Evolutionary conservation across 1,140 invertebrate species (phyloP), one percentile per base, ranked within the genome.

Genomic region (Armadillidium nasatum): DNA sequence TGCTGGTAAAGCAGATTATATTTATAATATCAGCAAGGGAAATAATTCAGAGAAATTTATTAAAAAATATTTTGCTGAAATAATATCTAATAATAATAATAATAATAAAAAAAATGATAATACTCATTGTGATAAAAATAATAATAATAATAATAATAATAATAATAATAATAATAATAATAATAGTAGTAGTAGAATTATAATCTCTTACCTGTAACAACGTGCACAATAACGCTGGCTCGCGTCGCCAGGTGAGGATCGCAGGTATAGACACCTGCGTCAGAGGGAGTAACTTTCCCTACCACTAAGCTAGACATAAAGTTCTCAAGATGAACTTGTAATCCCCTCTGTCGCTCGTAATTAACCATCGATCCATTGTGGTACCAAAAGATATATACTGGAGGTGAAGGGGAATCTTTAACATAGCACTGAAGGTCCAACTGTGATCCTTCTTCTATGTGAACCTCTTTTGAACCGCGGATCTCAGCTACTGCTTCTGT

Each of bases 341-440:
- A 44, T 21, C 33, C 67, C 15, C 71, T n/a, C 15, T 77, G 76
- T 23, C 50, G 66, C 46, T 71, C 74, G 66, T 80, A 80, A 73
- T 80, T 80, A n/a, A 80, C 79, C 79, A 80, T 80, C 68, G 76
- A 77, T 11, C 67, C 68, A 73, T 80, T 80, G 60, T 80, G 79
- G 71, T 77, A 80, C 79, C 79, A 80, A 75, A 80, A 80, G 44
- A 80, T 80, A 73, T 80, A 80, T 23, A 80, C 74, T 60, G 79
- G 78, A 0, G 79, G 79, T 11, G 74, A 67, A 0, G 76, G 76
- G 11, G 79, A 75, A 19, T 77, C 44, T 45, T 70, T 60, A 50
- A 80, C 79, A 10, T 77, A 50, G 70, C 79, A 80, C 67, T 80
- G 74, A 10, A 80, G 73, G 13, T 67, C 70, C 44, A 80, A 45